Evolutionary conservation across 2,113 vertebrate genomes (phyloP).

Genomic region (Epinephelus cyanopodus): DNA sequence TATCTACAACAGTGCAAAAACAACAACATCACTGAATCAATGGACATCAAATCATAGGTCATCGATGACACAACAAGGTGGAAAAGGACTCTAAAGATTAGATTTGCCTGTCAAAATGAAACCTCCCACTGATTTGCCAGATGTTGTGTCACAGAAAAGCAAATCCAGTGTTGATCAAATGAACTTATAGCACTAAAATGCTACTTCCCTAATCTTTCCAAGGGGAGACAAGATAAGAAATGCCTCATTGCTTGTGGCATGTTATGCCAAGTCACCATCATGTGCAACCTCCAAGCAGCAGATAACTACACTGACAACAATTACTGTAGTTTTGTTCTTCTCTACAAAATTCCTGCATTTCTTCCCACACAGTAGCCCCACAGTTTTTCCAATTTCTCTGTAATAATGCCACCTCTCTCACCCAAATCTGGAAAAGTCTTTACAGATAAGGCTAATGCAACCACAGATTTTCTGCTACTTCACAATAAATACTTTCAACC

Average conservation of each 20-base stretch:
- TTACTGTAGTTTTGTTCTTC: neutral
- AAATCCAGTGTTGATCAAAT: neutral
- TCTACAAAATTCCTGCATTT: neutral
- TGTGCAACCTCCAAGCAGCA: neutral
- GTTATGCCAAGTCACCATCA: neutral
- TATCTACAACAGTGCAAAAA: too few relatives aligned
- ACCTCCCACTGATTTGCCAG: too few relatives aligned
- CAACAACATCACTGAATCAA: neutral
- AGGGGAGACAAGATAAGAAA: neutral
- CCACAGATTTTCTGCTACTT: neutral
- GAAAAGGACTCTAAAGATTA: neutral
- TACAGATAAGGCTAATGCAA: neutral
- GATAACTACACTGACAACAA: neutral
- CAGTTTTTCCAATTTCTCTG: neutral
- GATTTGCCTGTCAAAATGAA: neutral
- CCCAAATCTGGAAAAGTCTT: neutral
- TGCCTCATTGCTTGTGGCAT: neutral
- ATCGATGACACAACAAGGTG: neutral
- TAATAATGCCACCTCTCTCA: neutral
- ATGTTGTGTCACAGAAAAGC: neutral
- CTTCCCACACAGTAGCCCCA: neutral
- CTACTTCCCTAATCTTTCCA: neutral
- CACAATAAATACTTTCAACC: neutral
- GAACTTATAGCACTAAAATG: neutral
- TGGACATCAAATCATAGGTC: neutral